These are phyloP conservation scores for Petrocephalus schoutedeni DNA, from an alignment of 2,797 vertebrate species.

Conservation along the genomic window DNA sequence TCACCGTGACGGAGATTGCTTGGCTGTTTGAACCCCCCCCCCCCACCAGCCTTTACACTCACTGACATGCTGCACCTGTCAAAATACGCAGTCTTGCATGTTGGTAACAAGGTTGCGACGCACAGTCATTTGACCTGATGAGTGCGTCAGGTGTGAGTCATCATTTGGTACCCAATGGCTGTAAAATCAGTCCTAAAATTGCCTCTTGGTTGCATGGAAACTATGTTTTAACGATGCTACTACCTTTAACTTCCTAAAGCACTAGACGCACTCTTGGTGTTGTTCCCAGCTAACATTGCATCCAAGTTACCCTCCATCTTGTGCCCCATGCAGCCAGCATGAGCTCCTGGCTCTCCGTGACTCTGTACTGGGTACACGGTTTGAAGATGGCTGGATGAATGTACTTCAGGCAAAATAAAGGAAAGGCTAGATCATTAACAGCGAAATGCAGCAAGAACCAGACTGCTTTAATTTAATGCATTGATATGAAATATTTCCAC, in stretches of 20 bases:
- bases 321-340: background rate
- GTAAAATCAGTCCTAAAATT: background rate
- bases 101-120: background rate
- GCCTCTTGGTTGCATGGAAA: background rate
- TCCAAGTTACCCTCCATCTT: background rate
- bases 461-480: background rate
- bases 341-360: background rate
- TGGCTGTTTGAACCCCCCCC: conserved; percentile 16
- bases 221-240: background rate
- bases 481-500: background rate
- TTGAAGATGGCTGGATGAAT: background rate
- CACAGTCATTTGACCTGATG: background rate
- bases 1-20: conserved; percentile 68
- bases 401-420: background rate
- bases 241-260: background rate
- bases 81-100: background rate
- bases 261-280: background rate
- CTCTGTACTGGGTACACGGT: background rate
- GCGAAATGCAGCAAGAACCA: background rate
- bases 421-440: background rate
- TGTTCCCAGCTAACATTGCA: background rate
- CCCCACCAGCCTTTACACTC: background rate
- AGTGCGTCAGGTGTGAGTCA: background rate
- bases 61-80: background rate
- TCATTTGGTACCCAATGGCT: background rate